A percentile compares a stretch with the other conserved stretches of the same genome.
Conservation (phyloP, 2,888 invertebrate genomes). For the Amiota mariae region DNA sequence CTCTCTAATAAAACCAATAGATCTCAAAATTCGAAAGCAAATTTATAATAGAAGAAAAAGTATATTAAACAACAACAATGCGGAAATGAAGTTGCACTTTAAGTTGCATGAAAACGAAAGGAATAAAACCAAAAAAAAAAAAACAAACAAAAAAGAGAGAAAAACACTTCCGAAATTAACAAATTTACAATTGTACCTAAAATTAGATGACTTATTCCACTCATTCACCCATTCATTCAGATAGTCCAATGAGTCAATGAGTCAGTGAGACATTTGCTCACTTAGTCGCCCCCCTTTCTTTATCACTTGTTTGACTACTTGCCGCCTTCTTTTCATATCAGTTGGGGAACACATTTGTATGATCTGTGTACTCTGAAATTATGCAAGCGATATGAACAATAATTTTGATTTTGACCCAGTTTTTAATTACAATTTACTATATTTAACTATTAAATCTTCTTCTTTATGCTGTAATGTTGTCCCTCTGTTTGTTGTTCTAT, state of each 20-base stretch:
- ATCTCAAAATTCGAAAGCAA: not conserved
- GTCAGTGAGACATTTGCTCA: not conserved
- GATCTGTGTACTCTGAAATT: constrained; percentile 3
- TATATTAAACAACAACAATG: not conserved
- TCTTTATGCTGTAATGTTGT: constrained; percentile 22
- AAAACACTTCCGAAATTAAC: not conserved
- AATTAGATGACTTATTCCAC: too few relatives aligned
- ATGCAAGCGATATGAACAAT: constrained; percentile 5
- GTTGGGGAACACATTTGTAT: not conserved
- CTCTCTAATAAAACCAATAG: not conserved
- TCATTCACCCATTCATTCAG: too few relatives aligned
- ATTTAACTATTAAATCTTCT: not conserved
- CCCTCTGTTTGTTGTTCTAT: not conserved
- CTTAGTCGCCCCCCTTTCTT: too few relatives aligned
- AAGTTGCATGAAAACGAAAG: not conserved
- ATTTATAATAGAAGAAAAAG: not conserved
- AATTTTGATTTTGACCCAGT: constrained; percentile 29
- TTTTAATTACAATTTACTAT: constrained; percentile 22
- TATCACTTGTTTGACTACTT: too few relatives aligned
- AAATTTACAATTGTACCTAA: not conserved
- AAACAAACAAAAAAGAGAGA: not conserved
- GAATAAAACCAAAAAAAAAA: not conserved
- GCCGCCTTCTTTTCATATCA: not conserved
- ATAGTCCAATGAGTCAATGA: not conserved
- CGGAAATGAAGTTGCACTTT: constrained; percentile 16